Percentiles rank a stretch among this genome's conserved stretches.
phyloP scores from a whole-genome alignment of 2,888 invertebrate species.

The Cheiracanthium punctorium region DNA sequence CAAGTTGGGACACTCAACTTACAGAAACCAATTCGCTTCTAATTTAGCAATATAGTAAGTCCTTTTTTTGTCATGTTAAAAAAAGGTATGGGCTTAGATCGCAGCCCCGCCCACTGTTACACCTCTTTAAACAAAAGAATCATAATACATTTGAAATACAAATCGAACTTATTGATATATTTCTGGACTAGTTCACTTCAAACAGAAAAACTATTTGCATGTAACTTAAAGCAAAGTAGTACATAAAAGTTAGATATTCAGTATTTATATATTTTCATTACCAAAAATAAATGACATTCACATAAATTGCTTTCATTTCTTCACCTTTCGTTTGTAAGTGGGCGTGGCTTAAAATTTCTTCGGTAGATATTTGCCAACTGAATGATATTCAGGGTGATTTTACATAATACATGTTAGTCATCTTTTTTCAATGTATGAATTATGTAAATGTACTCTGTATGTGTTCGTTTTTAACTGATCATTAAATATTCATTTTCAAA shows the following conservation, averaged over 20 bases:
- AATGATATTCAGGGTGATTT: not conserved
- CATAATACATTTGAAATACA: no score
- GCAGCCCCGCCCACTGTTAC: not conserved
- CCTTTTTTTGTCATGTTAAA: not conserved
- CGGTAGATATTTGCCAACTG: not conserved
- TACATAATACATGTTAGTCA: not conserved
- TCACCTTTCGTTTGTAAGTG: not conserved
- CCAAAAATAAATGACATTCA: no score
- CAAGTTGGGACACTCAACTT: slow-evolving; percentile 53
- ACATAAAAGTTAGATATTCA: no score
- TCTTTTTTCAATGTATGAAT: slow-evolving; percentile 36
- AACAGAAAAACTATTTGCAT: no score
- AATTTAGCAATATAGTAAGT: not conserved
- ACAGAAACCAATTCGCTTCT: not conserved
- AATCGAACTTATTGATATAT: no score
- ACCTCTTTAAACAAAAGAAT: no score
- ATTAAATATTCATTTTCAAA: slow-evolving; percentile 59
- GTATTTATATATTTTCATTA: no score
- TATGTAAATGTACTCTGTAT: slow-evolving; percentile 45
- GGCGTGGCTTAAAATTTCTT: not conserved
- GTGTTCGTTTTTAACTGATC: slow-evolving; percentile 58
- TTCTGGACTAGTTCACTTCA: no score
- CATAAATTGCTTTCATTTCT: no score
- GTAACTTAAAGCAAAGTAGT: no score
- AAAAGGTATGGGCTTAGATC: not conserved